Conservation (phyloP, 1,140 invertebrate genomes). For the Bicyclus anynana region DNA sequence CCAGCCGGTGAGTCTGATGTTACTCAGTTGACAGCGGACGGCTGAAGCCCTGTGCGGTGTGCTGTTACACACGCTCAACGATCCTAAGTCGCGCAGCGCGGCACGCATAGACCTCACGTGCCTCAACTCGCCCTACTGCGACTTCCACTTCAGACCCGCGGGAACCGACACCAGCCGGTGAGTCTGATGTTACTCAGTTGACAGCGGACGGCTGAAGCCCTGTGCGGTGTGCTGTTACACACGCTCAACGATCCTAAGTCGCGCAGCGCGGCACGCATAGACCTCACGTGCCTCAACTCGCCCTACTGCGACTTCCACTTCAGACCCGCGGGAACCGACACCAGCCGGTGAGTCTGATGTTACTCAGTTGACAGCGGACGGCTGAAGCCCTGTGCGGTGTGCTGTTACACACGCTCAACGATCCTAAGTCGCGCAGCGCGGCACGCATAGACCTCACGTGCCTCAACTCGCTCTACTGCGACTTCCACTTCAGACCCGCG, state of each 20-base stretch:
- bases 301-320: slow-evolving; percentile 96
- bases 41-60: slow-evolving; percentile 92
- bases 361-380: slow-evolving; percentile 84
- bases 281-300: slow-evolving; percentile 90
- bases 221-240: slow-evolving; percentile 91
- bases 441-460: slow-evolving; percentile 88
- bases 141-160: slow-evolving; percentile 87
- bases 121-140: slow-evolving; percentile 94
- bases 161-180: slow-evolving; percentile 79
- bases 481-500: slow-evolving; percentile 87
- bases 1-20: slow-evolving; percentile 74
- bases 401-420: slow-evolving; percentile 91
- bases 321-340: slow-evolving; percentile 79
- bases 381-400: slow-evolving; percentile 92
- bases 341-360: slow-evolving; percentile 74
- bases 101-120: slow-evolving; percentile 88
- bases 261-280: slow-evolving; percentile 83
- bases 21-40: slow-evolving; percentile 84
- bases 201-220: slow-evolving; percentile 88
- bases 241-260: slow-evolving; percentile 93
- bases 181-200: too few species aligned
- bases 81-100: slow-evolving; percentile 86
- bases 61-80: slow-evolving; percentile 91
- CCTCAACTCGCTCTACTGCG: slow-evolving; percentile 94
- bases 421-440: slow-evolving; percentile 86